Evolutionary conservation across 1,140 invertebrate species (phyloP).

Genomic region (Trachelipus rathkii): DNA sequence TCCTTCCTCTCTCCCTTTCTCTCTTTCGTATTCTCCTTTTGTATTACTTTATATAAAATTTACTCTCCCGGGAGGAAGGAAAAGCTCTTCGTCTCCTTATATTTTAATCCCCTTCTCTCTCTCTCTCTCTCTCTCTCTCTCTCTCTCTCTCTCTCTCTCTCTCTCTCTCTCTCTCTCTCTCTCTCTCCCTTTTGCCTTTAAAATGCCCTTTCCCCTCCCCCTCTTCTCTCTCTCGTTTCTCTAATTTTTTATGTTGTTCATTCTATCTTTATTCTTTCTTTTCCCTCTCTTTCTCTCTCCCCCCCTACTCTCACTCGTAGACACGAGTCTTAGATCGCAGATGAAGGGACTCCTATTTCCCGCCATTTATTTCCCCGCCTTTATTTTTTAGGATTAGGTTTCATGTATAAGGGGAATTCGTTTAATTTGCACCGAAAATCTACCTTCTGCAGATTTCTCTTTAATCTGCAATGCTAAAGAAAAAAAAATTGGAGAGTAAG

Average conservation of each 20-base stretch:
- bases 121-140: neutral
- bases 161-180: neutral
- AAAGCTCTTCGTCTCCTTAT: neutral
- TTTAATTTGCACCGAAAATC: conserved; percentile 4
- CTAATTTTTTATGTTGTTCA: neutral
- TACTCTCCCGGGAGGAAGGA: conserved; percentile 4
- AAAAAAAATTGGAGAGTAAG: too few species aligned
- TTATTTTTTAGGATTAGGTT: conserved; percentile 13
- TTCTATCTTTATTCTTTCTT: neutral
- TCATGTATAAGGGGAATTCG: conserved; percentile 1
- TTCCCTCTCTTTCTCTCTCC: neutral
- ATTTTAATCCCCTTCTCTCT: neutral
- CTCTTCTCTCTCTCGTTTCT: neutral
- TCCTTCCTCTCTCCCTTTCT: neutral
- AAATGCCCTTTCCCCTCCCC: too few species aligned
- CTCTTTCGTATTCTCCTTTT: neutral
- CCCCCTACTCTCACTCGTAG: neutral
- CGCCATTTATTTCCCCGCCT: conserved; percentile 1
- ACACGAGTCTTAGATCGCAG: neutral
- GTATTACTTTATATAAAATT: conserved; percentile 9
- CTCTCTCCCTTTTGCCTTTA: too few species aligned
- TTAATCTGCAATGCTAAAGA: neutral
- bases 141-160: neutral
- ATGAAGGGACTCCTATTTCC: conserved; percentile 1
- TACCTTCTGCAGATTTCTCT: conserved; percentile 4